Base-by-base conservation (phyloP, 2,113 vertebrate genomes). In the Oriolus oriolus region DNA sequence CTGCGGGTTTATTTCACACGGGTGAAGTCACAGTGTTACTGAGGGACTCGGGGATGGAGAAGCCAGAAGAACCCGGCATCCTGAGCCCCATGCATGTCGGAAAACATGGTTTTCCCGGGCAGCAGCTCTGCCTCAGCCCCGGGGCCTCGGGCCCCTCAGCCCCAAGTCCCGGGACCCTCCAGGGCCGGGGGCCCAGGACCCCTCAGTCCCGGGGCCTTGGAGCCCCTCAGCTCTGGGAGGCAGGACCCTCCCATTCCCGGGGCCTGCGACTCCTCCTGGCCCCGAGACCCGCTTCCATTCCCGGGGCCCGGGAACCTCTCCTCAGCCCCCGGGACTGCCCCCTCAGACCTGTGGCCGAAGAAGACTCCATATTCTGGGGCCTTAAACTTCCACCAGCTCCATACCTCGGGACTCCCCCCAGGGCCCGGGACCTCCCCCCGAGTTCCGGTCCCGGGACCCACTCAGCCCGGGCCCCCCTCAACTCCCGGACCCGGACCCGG, bases 1-100 rank as follows among this genome's bases (percentile, higher is more conserved):
- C 9, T 35, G 2, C 6, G 19, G 6, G 15, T 5, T 22, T 9
- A 17, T 4, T 18, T 19, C 39, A 21, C 0, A 17, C 3, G 16
- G 7, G 19, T 19, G 3, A 14, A 53, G 33, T 1, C 7, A 39
- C 1, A 4, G 23, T 0, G 9, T 7, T 6, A 24, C 13, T 6
- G 39, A 13, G 10, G 17, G 31, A n/a, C 24, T 30, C 3, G 2
- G 19, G 4, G 6, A 54, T 1, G 26, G 11, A 45, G 26, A 24
- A 19, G 37, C 11, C 30, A 4, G 6, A 16, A 1, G 3, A 26
- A 10, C 21, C 2, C 6, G 5, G 54, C 35, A 39, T 2, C 11
- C 24, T 3, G 16, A 83, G n/a, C 9, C 16, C 24, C 8, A 9
- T 4, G 27, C 3, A 37, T 23, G 10, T 6, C 3, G 2, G 8